These are phyloP conservation scores for Macroteleia sp. DNA, from an alignment of 2,888 invertebrate genomes.

Conservation along the genomic window DNA sequence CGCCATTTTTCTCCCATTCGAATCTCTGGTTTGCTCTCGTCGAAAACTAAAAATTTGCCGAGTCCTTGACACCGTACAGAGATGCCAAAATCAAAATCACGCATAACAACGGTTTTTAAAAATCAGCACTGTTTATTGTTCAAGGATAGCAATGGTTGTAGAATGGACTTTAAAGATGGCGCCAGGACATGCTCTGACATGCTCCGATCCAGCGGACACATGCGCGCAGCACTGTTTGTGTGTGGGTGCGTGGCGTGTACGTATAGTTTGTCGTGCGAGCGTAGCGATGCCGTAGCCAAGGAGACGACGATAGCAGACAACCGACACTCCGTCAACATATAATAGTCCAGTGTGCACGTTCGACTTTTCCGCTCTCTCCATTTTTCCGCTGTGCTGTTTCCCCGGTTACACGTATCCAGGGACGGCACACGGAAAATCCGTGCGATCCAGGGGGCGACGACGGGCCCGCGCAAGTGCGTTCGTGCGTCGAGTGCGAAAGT, in stretches of 20 bases:
- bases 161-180: not conserved
- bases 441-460: conserved; percentile 68
- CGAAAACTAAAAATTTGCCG: too few species aligned
- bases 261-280: conserved; percentile 10
- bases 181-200: not conserved
- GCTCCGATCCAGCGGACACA: not conserved
- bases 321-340: conserved; percentile 78
- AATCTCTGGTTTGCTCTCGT: too few species aligned
- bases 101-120: too few species aligned
- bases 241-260: not conserved
- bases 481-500: conserved; percentile 69
- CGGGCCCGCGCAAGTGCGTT: conserved; percentile 70
- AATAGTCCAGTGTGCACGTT: conserved; percentile 70
- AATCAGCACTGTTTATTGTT: not conserved
- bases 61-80: too few species aligned
- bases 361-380: conserved; percentile 67
- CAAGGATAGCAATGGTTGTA: not conserved
- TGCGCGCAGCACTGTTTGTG: not conserved
- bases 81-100: too few species aligned
- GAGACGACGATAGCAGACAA: conserved; percentile 82
- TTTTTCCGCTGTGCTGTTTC: conserved; percentile 74
- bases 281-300: conserved; percentile 83
- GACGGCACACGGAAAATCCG: conserved; percentile 65
- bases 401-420: conserved; percentile 73
- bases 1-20: too few species aligned